Base-by-base conservation (phyloP, 2,888 invertebrate species). In the Thyatira batis region DNA sequence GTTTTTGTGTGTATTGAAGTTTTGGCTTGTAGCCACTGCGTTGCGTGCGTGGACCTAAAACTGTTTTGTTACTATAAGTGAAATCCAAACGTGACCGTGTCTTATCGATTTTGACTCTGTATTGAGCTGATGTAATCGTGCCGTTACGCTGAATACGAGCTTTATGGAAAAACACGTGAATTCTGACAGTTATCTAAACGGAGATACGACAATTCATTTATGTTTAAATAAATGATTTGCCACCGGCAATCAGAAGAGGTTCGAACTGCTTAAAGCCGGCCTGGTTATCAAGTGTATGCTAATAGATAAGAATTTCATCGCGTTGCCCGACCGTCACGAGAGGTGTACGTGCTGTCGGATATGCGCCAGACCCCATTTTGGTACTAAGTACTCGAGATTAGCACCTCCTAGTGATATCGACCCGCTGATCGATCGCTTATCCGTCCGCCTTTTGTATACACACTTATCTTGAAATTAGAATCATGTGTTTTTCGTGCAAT, bases 281-380 rank as follows among this genome's bases (percentile, higher is more conserved):
- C 54, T 60, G 58, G 71, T 89, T 89, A 89, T 89, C 89, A 71
- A 64, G 61, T 62, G 63, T 73, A 67, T 75, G 85, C 73, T 86
- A 87, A 87, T 81, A 80, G 89, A 89, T 89, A 89, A 87, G 76
- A 71, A 69, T 71, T 58, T 61, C 67, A 73, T 69, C 68, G 69
- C 70, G 69, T 71, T 68, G 54, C 63, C 65, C 65, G 63, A 61
- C 56, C 57, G 69, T 81, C 88, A 89, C 87, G 88, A 79, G 66
- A 73, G 57, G 59, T 69, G 58, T 62, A 80, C 87, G 86, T 89
- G 87, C 63, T 39, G 64, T 60, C 67, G 70, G 76, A 79, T 80
- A 80, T 73, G 68, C 72, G 61, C 51, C 25, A 25, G 54, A 63
- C 64, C 62, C 61, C 58, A 58, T 64, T 70, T 67, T 65, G 51